Evolutionary conservation across 1,140 invertebrate genomes (phyloP), one percentile per base, ranked within the genome.

Genomic region (Plectrocnemia conspersa): DNA sequence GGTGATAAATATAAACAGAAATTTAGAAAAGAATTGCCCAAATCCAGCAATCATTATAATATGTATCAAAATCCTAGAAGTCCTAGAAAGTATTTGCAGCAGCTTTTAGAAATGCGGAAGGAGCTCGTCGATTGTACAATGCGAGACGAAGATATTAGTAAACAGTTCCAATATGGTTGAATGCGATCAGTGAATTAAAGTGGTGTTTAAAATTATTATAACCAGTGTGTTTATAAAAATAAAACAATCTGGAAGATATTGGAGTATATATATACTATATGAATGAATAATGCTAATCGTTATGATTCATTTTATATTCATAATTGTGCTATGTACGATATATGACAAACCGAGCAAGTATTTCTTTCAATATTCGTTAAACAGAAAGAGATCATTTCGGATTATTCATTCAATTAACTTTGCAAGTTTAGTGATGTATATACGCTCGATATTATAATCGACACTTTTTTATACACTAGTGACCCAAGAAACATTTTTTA

Each of bases 81-180:
- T 47, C 59, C 59, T 1, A 61, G 59, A 15, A 54, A 50, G 23
- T 61, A 61, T 40, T 40, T 61, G 11, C 50, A 61, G 29, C 42
- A 61, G 36, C 41, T 61, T 5, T 29, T 56, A 19, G 54, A 61
- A 16, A 18, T 61, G 4, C 23, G 59, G 15, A 54, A 54, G 41
- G 54, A 61, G 9, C 11, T 61, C 10, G 59, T 61, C 15, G 52
- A 54, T 25, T 57, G 54, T 2, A 61, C 59, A 4, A 54, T 57
- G 38, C 25, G 55, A 13, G 59, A 61, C 21, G 55, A 61, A 38
- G 32, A 38, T 35, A 61, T 61, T 33, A 54, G 19, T 41, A 61
- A 46, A 47, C 44, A 52, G 11, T 61, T 61, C 47, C 54, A 61
- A 46, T n/a, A 19, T 7, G 11, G 16, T 16, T 47, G n/a, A 47